Base-by-base conservation (phyloP, 2,797 vertebrate species). In the Spatula versicolor region DNA sequence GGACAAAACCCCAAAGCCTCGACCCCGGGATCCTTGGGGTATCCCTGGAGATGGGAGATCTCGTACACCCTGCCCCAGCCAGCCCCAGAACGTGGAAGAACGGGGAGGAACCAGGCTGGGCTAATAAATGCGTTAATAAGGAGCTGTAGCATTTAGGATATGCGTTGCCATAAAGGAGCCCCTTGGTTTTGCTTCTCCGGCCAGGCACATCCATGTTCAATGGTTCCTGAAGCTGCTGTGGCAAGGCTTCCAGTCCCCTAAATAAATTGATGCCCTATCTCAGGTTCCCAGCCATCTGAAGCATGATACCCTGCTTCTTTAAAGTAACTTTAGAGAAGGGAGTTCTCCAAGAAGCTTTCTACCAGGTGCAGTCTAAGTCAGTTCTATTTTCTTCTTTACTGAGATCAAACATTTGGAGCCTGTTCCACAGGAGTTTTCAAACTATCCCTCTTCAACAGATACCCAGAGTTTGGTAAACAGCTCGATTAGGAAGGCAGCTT, bases 391-490 rank as follows among this genome's bases (percentile, higher is more conserved):
- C 18, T 39, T 28, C 39, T 30, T 50, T 35, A 45, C 25, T 13
- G 11, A 22, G 13, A 19, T 13, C 28, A n/a, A 18, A 2, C 2
- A 9, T 14, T 15, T 20, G 14, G n/a, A 74, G 45, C 12, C n/a
- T 6, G 6, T 31, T 16, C 62, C 26, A 11, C 33, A 22, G 17
- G 43, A 28, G 35, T 33, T 74, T 62, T 16, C 60, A 13, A 12
- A 3, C 25, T 7, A 1, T 9, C 22, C 5, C 0, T 19, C 54
- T n/a, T 16, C 33, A 4, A 5, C 0, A 4, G 4, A 7, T 9
- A 20, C 9, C 16, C 1, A 4, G 3, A 3, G 3, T 26, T 6
- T 13, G 10, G 11, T 13, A 6, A 46, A 8, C 11, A 7, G 25
- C 2, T 18, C 2, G 1, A 9, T 17, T 9, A 12, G 1, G 2